These are phyloP conservation scores for Darevskia mixta DNA, from an alignment of 2,797 vertebrate species.

Conservation along the genomic window DNA sequence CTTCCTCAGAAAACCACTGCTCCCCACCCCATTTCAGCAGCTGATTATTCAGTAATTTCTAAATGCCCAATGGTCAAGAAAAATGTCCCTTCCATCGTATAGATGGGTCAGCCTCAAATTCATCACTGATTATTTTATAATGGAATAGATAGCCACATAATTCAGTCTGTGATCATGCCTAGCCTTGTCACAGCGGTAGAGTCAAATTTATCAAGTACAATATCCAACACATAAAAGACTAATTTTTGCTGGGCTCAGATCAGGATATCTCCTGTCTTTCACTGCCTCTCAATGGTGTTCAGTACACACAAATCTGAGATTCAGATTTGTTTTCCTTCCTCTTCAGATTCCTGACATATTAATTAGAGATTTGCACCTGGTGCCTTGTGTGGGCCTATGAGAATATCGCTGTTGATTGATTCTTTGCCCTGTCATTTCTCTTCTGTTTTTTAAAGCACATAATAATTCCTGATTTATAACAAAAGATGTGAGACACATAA, in stretches of 20 bases:
- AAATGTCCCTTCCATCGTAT: background rate
- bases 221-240: background rate
- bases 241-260: background rate
- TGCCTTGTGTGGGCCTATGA: constrained; percentile 49
- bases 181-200: background rate
- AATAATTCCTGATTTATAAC: constrained; percentile 19
- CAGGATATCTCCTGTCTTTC: constrained; percentile 25
- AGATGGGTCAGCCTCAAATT: background rate
- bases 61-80: background rate
- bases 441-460: background rate
- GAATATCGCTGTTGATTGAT: constrained; percentile 28
- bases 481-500: constrained; percentile 35
- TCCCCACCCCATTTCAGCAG: background rate
- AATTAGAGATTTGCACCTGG: constrained; percentile 64
- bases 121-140: background rate
- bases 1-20: background rate
- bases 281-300: background rate
- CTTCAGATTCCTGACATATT: constrained; percentile 43
- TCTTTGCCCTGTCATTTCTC: constrained; percentile 46
- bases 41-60: background rate
- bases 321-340: constrained; percentile 52
- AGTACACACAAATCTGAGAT: constrained; percentile 15
- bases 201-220: background rate
- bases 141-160: background rate
- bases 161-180: fast-evolving